phyloP scores from a whole-genome alignment of 2,113 vertebrate genomes.

The Monopterus albus region DNA sequence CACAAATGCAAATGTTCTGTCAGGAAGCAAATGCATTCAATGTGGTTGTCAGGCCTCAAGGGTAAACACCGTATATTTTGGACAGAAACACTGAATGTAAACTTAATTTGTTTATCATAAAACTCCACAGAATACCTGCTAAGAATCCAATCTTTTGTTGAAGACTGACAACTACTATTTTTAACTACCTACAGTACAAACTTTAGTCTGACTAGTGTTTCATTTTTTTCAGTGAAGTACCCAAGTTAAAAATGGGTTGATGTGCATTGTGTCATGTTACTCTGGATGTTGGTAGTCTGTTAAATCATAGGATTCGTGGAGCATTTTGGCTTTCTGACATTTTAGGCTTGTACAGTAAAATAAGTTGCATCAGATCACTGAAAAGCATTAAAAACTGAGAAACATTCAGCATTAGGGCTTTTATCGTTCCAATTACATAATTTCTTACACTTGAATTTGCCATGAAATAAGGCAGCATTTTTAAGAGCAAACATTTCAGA shows the following conservation, averaged over 20 bases:
- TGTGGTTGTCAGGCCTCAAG: background rate
- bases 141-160: too few relatives aligned
- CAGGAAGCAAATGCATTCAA: background rate
- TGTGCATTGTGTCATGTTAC: background rate
- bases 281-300: background rate
- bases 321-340: background rate
- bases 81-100: background rate
- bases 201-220: background rate
- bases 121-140: background rate
- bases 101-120: slow-evolving; percentile 1
- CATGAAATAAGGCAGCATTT: background rate
- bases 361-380: too few relatives aligned
- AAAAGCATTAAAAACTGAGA: background rate
- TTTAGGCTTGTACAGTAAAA: background rate
- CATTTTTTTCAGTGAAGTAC: background rate
- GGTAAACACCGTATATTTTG: background rate
- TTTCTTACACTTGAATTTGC: background rate
- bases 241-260: background rate
- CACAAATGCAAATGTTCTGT: too few relatives aligned
- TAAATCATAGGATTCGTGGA: background rate
- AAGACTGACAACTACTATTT: too few relatives aligned
- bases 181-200: too few relatives aligned
- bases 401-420: background rate
- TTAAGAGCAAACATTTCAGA: background rate
- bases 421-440: background rate